Base-by-base conservation (phyloP, 2,888 invertebrate species). In the Hypselothyrea guttata region DNA sequence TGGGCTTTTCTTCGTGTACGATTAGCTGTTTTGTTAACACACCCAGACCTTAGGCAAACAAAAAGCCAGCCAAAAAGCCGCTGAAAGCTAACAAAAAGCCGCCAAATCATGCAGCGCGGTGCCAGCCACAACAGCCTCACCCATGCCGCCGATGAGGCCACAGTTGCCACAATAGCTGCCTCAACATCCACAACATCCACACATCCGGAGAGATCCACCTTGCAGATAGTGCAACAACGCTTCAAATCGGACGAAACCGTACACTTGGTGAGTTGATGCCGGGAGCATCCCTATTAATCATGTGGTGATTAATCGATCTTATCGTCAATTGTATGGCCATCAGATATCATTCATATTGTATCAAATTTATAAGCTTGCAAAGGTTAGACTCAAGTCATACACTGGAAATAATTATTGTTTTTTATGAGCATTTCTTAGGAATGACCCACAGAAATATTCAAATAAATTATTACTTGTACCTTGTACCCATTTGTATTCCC, bases 231-330 rank as follows among this genome's bases (percentile, higher is more conserved):
- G 7, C 87, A 89, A 60, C 86, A 89, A 55, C 89, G 90, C 38
- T 87, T 90, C 46, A 89, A 89, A 58, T 71, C 86, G 11, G 87
- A 87, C 12, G 90, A 90, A 71, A 85, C 71, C 30, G 87, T 90
- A 35, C 74, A 87, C 53, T 71, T 86, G 71, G 90, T 90, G 86
- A 73, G 84, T 67, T 31, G 11, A 30, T 4, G 12, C 18, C 7
- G 15, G 18, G 5, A n/a, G 7, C 0, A 11, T 4, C 7, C n/a
- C n/a, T n/a, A n/a, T 5, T 27, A 33, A 22, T n/a, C 11, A 33
- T 9, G 15, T 9, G n/a, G n/a, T 57, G 54, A 46, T 46, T 42
- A 61, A 46, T 75, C 41, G 38, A 22, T 22, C 3, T 22, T 22
- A 22, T 22, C 22, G 7, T 11, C 15, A n/a, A 12, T 18, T 8